Conservation (phyloP, 2,113 vertebrate species). For the Lepisosteus oculatus region DNA sequence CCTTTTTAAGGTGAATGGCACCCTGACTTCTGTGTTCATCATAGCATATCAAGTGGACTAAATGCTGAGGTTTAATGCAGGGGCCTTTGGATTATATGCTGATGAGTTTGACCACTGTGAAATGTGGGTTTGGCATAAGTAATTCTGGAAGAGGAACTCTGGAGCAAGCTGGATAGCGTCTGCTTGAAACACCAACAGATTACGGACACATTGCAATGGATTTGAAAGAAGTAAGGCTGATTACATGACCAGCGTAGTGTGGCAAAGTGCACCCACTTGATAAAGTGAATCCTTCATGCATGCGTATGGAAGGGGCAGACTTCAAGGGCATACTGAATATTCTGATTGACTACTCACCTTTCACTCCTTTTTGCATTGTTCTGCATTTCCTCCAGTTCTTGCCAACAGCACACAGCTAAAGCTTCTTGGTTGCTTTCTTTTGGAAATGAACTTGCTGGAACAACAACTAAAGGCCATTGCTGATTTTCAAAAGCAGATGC, state of each 20-base stretch:
- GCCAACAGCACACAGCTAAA: constrained; percentile 15
- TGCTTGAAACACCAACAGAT: constrained; percentile 31
- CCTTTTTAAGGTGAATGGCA: too few relatives aligned
- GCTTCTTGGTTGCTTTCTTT: constrained; percentile 17
- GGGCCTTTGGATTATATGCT: not conserved
- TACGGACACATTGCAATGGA: constrained; percentile 38
- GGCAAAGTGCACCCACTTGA: constrained; percentile 37
- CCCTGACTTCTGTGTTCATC: not conserved
- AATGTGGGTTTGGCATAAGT: not conserved
- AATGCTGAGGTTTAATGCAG: not conserved
- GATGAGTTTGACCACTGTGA: not conserved
- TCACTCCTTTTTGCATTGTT: constrained; percentile 28
- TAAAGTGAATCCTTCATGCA: constrained; percentile 45
- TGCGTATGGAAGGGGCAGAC: constrained; percentile 31
- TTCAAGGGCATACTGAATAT: constrained; percentile 40
- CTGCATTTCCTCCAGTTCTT: constrained; percentile 15
- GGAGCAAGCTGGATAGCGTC: not conserved
- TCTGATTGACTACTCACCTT: constrained; percentile 43
- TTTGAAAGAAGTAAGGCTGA: constrained; percentile 41
- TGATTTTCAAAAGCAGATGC: not conserved
- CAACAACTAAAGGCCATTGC: constrained; percentile 11
- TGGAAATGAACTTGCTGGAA: not conserved
- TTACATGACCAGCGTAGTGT: constrained; percentile 36
- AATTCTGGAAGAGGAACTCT: not conserved
- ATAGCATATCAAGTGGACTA: not conserved